Percentiles rank a stretch among this genome's conserved stretches.
phyloP scores from a whole-genome alignment of 2,888 invertebrate genomes.

The Drosophila greeni region DNA sequence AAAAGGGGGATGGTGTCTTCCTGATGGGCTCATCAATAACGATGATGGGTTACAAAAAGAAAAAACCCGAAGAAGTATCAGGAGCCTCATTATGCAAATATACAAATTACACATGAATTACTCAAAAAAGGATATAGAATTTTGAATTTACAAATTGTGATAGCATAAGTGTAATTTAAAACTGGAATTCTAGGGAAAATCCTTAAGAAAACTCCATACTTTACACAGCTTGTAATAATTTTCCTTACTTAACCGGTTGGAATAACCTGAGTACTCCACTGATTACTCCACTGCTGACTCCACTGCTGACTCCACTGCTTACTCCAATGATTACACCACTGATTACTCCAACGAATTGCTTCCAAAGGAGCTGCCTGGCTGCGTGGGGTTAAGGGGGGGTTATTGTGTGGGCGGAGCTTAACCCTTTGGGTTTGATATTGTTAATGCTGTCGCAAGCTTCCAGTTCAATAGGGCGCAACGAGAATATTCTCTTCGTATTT shows the following conservation, averaged over 20 bases:
- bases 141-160: conserved; percentile 7
- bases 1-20: conserved; percentile 10
- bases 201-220: neutral
- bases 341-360: conserved; percentile 7
- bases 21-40: conserved; percentile 55
- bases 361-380: neutral
- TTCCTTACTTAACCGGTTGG: neutral
- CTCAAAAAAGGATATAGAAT: neutral
- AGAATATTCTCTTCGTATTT: conserved; percentile 57
- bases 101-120: conserved; percentile 24
- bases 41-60: conserved; percentile 16
- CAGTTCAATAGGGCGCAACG: conserved; percentile 75
- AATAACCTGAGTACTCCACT: conserved; percentile 7
- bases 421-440: conserved; percentile 37
- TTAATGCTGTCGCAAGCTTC: conserved; percentile 60
- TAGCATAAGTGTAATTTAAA: conserved; percentile 2
- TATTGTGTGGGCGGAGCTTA: neutral
- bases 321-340: conserved; percentile 7
- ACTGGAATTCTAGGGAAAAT: neutral
- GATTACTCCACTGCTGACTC: conserved; percentile 11
- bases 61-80: conserved; percentile 1
- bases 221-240: neutral
- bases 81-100: conserved; percentile 22
- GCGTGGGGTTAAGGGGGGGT: neutral
- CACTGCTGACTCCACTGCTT: too few species aligned